Evolutionary conservation across 2,888 invertebrate genomes (phyloP).

Genomic region (Lampropteryx suffumata): DNA sequence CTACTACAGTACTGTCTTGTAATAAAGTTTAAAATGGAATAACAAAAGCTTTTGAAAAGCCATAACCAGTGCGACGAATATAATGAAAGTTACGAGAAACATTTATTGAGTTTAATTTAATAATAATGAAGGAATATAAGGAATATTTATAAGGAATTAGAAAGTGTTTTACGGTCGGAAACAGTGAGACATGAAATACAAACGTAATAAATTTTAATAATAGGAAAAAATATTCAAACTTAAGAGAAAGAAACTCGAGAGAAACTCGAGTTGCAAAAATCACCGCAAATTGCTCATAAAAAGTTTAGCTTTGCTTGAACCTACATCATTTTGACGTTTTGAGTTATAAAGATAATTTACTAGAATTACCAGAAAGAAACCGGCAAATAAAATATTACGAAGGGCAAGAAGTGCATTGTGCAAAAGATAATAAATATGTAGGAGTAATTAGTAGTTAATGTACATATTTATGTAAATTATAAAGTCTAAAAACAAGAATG

Average conservation of each 20-base stretch:
- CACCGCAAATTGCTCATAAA: constrained; percentile 46
- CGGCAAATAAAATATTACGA: constrained; percentile 5
- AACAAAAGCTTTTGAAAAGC: constrained; percentile 15
- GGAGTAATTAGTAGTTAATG: too few relatives aligned
- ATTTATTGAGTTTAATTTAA: constrained; percentile 31
- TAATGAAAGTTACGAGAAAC: constrained; percentile 13
- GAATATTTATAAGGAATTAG: constrained; percentile 30
- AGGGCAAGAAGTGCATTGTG: constrained; percentile 1
- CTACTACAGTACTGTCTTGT: constrained; percentile 18
- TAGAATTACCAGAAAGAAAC: constrained; percentile 30
- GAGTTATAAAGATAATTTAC: constrained; percentile 39
- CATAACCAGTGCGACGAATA: constrained; percentile 11
- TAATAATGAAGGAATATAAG: constrained; percentile 26
- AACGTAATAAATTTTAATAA: constrained; percentile 7
- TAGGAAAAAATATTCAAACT: constrained; percentile 13
- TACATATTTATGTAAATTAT: too few relatives aligned
- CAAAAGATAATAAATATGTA: background rate
- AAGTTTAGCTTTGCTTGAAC: constrained; percentile 36
- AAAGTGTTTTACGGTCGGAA: constrained; percentile 30
- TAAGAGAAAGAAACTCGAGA: constrained; percentile 7
- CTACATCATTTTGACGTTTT: constrained; percentile 42
- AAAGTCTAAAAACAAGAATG: too few relatives aligned
- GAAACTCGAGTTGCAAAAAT: constrained; percentile 32
- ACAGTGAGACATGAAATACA: constrained; percentile 2
- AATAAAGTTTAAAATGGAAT: constrained; percentile 32